Percentiles rank a stretch among this genome's conserved stretches.
Evolutionary conservation across 1,140 invertebrate species (phyloP).

Genomic region (Archivesica marissinica): DNA sequence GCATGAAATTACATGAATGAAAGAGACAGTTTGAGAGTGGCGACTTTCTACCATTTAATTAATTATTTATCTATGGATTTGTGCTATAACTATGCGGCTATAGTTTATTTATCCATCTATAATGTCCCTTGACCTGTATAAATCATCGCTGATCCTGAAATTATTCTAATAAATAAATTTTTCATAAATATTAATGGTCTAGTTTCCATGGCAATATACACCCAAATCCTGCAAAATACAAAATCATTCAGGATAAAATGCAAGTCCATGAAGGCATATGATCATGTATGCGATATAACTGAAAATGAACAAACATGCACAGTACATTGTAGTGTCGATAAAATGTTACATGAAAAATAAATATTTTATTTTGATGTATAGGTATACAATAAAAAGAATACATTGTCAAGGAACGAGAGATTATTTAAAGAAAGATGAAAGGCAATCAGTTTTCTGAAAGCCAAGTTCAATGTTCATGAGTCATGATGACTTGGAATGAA

Average conservation of each 20-base stretch:
- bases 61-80: too few relatives aligned
- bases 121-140: too few relatives aligned
- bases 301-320: constrained; percentile 38
- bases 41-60: too few relatives aligned
- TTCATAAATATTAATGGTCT: too few relatives aligned
- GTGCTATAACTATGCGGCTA: too few relatives aligned
- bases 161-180: too few relatives aligned
- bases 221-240: constrained; percentile 18
- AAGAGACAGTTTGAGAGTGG: too few relatives aligned
- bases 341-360: constrained; percentile 4
- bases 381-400: constrained; percentile 32
- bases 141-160: too few relatives aligned
- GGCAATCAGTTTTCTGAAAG: constrained; percentile 32
- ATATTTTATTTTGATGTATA: constrained; percentile 12
- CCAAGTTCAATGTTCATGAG: constrained; percentile 18
- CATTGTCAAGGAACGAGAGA: constrained; percentile 29
- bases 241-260: constrained; percentile 41
- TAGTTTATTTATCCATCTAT: too few relatives aligned
- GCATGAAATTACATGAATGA: too few relatives aligned
- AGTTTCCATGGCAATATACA: constrained; percentile 43
- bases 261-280: background rate
- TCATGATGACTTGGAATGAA: constrained; percentile 5
- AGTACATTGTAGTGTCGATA: background rate
- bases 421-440: background rate
- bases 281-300: constrained; percentile 6